phyloP scores from a whole-genome alignment of 2,113 vertebrate species.

The Ictalurus punctatus region DNA sequence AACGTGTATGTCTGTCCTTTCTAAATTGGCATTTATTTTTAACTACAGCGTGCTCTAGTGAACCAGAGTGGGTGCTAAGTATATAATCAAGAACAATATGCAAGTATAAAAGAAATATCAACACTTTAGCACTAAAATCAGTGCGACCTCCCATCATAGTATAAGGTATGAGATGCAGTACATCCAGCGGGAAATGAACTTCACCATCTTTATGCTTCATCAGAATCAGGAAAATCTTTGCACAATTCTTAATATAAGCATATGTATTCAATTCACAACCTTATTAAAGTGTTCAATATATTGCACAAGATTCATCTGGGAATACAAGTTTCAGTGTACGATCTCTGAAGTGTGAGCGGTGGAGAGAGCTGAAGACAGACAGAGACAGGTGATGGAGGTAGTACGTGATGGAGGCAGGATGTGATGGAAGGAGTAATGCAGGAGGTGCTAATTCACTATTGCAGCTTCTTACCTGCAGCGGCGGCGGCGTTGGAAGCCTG shows the following conservation, averaged over 20 bases:
- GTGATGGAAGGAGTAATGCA: neutral
- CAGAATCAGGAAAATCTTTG: neutral
- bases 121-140: neutral
- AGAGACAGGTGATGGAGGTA: neutral
- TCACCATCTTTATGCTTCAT: neutral
- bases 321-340: neutral
- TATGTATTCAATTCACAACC: neutral
- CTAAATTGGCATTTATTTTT: neutral
- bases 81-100: neutral
- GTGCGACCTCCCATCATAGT: neutral
- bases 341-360: neutral
- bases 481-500: constrained; percentile 73
- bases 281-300: neutral
- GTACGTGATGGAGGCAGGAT: neutral
- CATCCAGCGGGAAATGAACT: neutral
- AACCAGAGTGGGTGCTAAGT: no score
- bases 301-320: neutral
- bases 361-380: neutral
- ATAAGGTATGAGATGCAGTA: neutral
- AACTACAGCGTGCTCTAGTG: no score
- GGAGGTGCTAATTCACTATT: neutral
- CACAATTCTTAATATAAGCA: neutral
- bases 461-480: constrained; percentile 79
- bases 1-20: neutral
- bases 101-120: neutral